Conservation (phyloP, 1,140 invertebrate genomes). For the Drosophila miranda region DNA sequence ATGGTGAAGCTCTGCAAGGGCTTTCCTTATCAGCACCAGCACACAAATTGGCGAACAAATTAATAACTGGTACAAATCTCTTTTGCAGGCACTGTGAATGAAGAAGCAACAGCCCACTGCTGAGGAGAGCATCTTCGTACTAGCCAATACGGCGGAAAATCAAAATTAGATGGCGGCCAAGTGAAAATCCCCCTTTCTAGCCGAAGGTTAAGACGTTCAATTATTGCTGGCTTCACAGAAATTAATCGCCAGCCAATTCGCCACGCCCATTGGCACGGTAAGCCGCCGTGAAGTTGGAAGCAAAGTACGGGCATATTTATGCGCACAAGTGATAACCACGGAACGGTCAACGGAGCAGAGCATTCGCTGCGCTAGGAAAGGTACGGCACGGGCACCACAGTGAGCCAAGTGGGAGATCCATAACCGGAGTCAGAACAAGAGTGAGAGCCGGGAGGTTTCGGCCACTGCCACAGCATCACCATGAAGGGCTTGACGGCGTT, state of each 20-base stretch:
- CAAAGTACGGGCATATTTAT: slow-evolving; percentile 59
- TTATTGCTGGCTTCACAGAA: slow-evolving; percentile 56
- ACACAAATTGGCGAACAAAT: slow-evolving; percentile 59
- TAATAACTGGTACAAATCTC: slow-evolving; percentile 61
- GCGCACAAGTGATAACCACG: slow-evolving; percentile 74
- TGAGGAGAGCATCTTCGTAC: slow-evolving; percentile 12
- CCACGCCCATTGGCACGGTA: slow-evolving; percentile 59
- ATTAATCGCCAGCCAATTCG: slow-evolving; percentile 70
- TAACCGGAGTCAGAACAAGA: slow-evolving; percentile 9
- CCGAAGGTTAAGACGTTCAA: slow-evolving; percentile 67
- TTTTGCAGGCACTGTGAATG: slow-evolving; percentile 61
- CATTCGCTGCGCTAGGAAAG: slow-evolving; percentile 30
- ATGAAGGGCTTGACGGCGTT: slow-evolving; percentile 81
- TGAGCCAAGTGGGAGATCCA: slow-evolving; percentile 24
- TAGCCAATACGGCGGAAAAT: slow-evolving; percentile 23
- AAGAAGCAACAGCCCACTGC: slow-evolving; percentile 44
- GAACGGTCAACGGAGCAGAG: slow-evolving; percentile 32
- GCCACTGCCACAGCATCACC: slow-evolving; percentile 45
- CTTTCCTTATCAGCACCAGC: slow-evolving; percentile 61
- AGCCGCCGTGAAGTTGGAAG: slow-evolving; percentile 71
- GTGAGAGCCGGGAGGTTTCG: slow-evolving; percentile 12
- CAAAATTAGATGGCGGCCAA: slow-evolving; percentile 53
- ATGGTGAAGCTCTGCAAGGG: slow-evolving; percentile 58
- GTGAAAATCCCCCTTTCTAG: slow-evolving; percentile 20
- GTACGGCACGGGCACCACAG: slow-evolving; percentile 8